These are phyloP conservation scores for Drosophila tristis DNA, from an alignment of 1,140 invertebrate genomes.

Conservation along the genomic window DNA sequence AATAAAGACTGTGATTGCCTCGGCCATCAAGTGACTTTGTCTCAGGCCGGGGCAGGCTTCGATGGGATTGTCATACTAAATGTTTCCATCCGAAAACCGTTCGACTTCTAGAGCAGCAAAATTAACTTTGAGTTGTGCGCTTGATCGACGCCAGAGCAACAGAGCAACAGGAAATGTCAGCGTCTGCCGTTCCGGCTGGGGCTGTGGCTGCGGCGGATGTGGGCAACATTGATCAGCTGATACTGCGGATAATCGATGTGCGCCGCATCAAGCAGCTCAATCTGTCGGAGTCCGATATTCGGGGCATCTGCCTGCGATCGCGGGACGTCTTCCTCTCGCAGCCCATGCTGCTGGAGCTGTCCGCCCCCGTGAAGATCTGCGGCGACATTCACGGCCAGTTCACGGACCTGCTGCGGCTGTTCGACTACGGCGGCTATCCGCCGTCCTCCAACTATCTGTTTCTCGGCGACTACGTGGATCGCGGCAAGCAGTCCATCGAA, in stretches of 20 bases:
- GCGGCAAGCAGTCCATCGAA: slow-evolving; percentile 93
- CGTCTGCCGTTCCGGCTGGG: background rate
- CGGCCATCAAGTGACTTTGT: too few relatives aligned
- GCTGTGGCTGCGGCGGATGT: background rate
- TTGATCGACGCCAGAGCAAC: background rate
- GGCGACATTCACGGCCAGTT: slow-evolving; percentile 99
- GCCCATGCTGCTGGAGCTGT: slow-evolving; percentile 91
- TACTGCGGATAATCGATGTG: slow-evolving; percentile 16
- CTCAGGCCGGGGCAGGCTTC: too few relatives aligned
- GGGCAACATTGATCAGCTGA: slow-evolving; percentile 20
- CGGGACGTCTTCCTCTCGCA: slow-evolving; percentile 99
- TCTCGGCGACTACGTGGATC: slow-evolving; percentile 93
- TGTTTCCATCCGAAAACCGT: background rate
- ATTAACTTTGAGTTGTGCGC: background rate
- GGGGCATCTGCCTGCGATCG: slow-evolving; percentile 59
- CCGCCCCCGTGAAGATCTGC: slow-evolving; percentile 89
- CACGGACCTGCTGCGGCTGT: slow-evolving; percentile 97
- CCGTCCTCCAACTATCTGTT: slow-evolving; percentile 99
- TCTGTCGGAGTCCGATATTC: slow-evolving; percentile 18
- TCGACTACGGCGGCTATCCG: slow-evolving; percentile 99
- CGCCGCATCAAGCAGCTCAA: slow-evolving; percentile 23
- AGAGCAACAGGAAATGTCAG: slow-evolving; percentile 14
- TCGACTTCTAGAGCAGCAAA: background rate
- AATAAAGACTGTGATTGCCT: too few relatives aligned
- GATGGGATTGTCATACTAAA: too few relatives aligned